phyloP scores from a whole-genome alignment of 2,888 invertebrate species.

The Helobdella robusta region DNA sequence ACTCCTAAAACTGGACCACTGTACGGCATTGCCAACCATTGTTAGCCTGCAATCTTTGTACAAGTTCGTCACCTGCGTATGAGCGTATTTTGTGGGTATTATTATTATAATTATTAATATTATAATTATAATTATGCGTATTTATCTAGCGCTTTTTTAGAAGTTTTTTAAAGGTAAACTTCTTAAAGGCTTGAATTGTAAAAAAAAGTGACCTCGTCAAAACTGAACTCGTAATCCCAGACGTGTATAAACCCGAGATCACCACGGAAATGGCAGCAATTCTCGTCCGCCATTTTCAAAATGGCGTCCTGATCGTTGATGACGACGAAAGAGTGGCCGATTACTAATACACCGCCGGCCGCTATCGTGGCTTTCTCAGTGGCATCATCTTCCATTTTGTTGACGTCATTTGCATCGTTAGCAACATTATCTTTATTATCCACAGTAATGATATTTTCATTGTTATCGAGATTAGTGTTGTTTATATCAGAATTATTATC shows the following conservation, averaged over 20 bases:
- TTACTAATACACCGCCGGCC: slow-evolving; percentile 43
- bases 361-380: slow-evolving; percentile 34
- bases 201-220: slow-evolving; percentile 33
- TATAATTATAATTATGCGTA: no score
- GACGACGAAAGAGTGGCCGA: slow-evolving; percentile 40
- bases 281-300: slow-evolving; percentile 36
- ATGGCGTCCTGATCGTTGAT: not conserved
- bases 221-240: slow-evolving; percentile 42
- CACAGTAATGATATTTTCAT: no score
- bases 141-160: no score
- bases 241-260: slow-evolving; percentile 47
- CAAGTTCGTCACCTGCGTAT: slow-evolving; percentile 21
- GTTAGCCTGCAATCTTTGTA: slow-evolving; percentile 43
- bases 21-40: slow-evolving; percentile 47
- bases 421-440: no score
- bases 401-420: slow-evolving; percentile 24
- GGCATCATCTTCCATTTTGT: not conserved
- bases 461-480: no score
- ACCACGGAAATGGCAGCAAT: slow-evolving; percentile 41
- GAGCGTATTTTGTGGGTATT: not conserved
- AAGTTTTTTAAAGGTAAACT: not conserved
- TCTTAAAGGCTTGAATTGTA: not conserved
- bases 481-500: no score
- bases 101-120: no score
- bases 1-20: slow-evolving; percentile 49